These are phyloP conservation scores for Artemisiospiza belli DNA, from an alignment of 2,113 vertebrate species.

Conservation along the genomic window DNA sequence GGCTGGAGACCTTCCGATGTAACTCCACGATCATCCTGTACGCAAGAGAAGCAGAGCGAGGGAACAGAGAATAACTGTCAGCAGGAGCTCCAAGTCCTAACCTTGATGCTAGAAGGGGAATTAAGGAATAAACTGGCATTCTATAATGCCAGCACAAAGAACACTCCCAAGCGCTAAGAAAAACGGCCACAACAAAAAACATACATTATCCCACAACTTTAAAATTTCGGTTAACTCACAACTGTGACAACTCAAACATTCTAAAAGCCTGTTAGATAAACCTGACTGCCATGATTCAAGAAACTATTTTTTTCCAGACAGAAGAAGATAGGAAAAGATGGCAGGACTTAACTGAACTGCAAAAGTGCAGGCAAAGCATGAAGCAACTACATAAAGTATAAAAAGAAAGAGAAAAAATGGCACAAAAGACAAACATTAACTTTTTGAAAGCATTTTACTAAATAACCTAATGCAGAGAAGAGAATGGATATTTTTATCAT, in stretches of 20 bases:
- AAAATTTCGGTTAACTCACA: neutral
- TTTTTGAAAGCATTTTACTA: neutral
- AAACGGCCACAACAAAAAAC: neutral
- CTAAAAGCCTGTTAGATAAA: neutral
- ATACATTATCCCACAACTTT: neutral
- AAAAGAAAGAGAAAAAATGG: neutral
- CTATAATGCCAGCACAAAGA: neutral
- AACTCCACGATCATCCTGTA: conserved; percentile 97
- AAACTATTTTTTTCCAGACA: neutral
- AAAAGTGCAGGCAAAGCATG: neutral
- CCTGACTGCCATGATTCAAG: neutral
- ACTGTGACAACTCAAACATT: neutral
- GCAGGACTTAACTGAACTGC: neutral
- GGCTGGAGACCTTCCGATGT: conserved; percentile 95
- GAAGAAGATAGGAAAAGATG: neutral
- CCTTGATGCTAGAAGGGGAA: neutral
- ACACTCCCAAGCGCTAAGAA: neutral
- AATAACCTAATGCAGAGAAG: neutral
- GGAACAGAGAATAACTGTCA: neutral
- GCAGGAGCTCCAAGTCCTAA: neutral
- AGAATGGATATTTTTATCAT: neutral
- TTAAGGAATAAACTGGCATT: neutral
- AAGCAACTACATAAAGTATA: neutral
- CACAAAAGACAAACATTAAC: neutral
- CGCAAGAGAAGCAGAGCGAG: neutral